Evolutionary conservation across 2,113 vertebrate species (phyloP).

Genomic region (Catharus bicknelli): DNA sequence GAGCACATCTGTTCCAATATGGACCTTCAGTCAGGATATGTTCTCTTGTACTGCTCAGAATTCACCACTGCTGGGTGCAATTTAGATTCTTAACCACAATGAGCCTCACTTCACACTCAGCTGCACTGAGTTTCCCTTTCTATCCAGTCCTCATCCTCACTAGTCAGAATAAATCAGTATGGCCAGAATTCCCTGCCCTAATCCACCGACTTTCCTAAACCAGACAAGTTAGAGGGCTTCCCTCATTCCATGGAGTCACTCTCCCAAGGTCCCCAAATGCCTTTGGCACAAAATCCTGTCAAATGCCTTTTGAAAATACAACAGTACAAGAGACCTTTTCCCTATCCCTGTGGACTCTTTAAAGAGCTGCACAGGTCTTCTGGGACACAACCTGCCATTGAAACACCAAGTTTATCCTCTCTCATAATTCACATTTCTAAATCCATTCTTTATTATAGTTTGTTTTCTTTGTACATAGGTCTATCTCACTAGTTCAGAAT

Average conservation of each 20-base stretch:
- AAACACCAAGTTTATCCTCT: neutral
- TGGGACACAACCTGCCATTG: neutral
- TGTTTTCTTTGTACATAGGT: neutral
- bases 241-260: neutral
- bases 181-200: neutral
- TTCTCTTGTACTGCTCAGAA: neutral
- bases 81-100: neutral
- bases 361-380: neutral
- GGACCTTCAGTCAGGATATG: neutral
- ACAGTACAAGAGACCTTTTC: neutral
- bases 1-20: fast-evolving
- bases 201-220: neutral
- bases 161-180: neutral
- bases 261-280: neutral
- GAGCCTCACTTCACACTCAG: neutral
- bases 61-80: neutral
- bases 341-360: neutral
- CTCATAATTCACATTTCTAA: neutral
- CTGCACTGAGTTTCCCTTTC: neutral
- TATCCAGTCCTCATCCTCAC: neutral
- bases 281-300: neutral
- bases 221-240: neutral
- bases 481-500: neutral
- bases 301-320: neutral
- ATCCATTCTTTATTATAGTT: neutral